Conservation (phyloP, 2,113 vertebrate genomes). For the Numenius arquata region DNA sequence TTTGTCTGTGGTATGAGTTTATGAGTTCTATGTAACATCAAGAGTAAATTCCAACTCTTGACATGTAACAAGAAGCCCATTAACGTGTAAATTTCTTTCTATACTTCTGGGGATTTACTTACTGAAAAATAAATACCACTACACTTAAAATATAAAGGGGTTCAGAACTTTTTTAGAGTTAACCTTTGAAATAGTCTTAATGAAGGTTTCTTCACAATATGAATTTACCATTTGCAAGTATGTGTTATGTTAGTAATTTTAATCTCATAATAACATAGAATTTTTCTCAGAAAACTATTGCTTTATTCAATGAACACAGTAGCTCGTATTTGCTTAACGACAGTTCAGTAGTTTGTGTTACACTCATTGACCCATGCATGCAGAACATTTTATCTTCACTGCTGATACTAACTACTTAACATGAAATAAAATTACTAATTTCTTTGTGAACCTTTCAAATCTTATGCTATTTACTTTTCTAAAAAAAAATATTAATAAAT, state of each 20-base stretch:
- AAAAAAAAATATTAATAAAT: background rate
- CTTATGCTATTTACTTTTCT: background rate
- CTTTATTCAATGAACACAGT: background rate
- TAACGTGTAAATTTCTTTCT: background rate
- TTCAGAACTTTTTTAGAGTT: background rate
- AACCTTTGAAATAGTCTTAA: background rate
- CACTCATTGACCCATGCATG: background rate
- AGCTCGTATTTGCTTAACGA: background rate
- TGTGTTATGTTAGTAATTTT: background rate
- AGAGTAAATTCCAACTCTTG: background rate
- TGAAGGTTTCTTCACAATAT: background rate
- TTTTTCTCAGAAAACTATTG: background rate
- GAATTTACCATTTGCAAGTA: background rate
- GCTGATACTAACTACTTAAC: background rate
- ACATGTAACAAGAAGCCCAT: background rate
- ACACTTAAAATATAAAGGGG: background rate
- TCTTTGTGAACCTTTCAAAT: background rate
- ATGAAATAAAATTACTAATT: background rate
- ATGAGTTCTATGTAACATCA: background rate
- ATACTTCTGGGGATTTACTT: background rate
- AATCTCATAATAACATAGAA: background rate
- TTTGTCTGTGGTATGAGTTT: background rate
- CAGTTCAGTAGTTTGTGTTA: background rate
- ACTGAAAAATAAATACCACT: background rate
- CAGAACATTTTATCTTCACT: background rate